Conservation (phyloP, 2,888 invertebrate species). For the Zeuzera pyrina region DNA sequence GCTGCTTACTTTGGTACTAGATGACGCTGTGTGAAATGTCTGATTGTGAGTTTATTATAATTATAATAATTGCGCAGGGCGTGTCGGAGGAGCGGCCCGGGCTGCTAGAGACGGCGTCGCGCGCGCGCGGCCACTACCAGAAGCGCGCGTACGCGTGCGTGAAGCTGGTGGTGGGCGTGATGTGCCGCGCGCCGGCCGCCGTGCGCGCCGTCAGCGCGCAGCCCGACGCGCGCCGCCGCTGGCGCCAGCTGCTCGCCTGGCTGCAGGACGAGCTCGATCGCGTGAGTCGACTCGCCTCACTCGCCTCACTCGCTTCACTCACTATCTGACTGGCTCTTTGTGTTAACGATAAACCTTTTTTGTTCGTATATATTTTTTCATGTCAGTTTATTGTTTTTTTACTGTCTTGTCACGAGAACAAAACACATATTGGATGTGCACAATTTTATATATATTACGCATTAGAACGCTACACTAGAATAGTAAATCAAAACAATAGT, state of each 20-base stretch:
- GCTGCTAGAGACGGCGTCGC: conserved; percentile 91
- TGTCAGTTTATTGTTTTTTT: no score
- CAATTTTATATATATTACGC: no score
- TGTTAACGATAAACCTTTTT: background rate
- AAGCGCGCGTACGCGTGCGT: conserved; percentile 98
- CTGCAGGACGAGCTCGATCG: conserved; percentile 94
- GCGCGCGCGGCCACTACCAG: conserved; percentile 95
- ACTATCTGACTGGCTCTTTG: background rate
- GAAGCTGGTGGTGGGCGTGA: conserved; percentile 93
- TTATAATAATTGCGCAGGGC: conserved; percentile 37
- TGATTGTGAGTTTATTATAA: no score
- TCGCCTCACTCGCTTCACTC: background rate
- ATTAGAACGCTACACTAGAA: no score
- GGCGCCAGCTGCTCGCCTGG: conserved; percentile 94
- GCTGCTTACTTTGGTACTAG: no score
- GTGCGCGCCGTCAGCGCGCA: conserved; percentile 85
- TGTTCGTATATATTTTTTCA: background rate
- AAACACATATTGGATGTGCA: no score
- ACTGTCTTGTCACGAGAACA: no score
- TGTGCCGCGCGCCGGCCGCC: conserved; percentile 87
- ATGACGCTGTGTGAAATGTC: no score
- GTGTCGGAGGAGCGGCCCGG: conserved; percentile 84
- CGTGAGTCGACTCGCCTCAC: no score
- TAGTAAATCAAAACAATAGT: no score
- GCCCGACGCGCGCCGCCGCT: conserved; percentile 86